phyloP scores from a whole-genome alignment of 2,888 invertebrate genomes.

The Agrochola macilenta region DNA sequence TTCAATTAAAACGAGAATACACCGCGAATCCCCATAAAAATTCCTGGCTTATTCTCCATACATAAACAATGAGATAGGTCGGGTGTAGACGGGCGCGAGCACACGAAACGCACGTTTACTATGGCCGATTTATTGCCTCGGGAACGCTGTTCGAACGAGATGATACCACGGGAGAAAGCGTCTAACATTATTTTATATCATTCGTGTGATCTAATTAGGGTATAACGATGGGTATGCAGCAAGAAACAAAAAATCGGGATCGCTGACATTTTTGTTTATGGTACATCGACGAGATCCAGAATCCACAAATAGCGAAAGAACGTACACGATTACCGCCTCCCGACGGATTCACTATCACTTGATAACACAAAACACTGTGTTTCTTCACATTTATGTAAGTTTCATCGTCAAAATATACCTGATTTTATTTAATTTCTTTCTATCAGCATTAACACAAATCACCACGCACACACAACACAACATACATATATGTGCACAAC shows the following conservation, averaged over 20 bases:
- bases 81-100: slow-evolving; percentile 89
- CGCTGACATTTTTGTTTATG: slow-evolving; percentile 91
- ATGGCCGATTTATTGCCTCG: slow-evolving; percentile 86
- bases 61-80: slow-evolving; percentile 90
- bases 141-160: slow-evolving; percentile 77
- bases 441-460: slow-evolving; percentile 91
- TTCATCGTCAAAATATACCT: slow-evolving; percentile 88
- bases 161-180: slow-evolving; percentile 82
- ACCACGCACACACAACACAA: slow-evolving; percentile 91
- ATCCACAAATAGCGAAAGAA: slow-evolving; percentile 90
- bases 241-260: slow-evolving; percentile 91
- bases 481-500: slow-evolving; percentile 82
- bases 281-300: slow-evolving; percentile 90
- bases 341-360: slow-evolving; percentile 90
- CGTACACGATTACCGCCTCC: slow-evolving; percentile 90
- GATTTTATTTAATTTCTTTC: slow-evolving; percentile 89
- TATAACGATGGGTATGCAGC: slow-evolving; percentile 88
- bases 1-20: slow-evolving; percentile 82
- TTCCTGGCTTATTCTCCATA: slow-evolving; percentile 89
- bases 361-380: slow-evolving; percentile 88
- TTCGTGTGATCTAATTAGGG: slow-evolving; percentile 89
- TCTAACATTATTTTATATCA: slow-evolving; percentile 88
- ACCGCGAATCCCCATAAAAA: slow-evolving; percentile 85
- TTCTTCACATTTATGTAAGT: slow-evolving; percentile 89
- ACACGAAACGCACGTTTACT: slow-evolving; percentile 89